Conservation (phyloP, 2,888 invertebrate species). For the Conomelus anceps region DNA sequence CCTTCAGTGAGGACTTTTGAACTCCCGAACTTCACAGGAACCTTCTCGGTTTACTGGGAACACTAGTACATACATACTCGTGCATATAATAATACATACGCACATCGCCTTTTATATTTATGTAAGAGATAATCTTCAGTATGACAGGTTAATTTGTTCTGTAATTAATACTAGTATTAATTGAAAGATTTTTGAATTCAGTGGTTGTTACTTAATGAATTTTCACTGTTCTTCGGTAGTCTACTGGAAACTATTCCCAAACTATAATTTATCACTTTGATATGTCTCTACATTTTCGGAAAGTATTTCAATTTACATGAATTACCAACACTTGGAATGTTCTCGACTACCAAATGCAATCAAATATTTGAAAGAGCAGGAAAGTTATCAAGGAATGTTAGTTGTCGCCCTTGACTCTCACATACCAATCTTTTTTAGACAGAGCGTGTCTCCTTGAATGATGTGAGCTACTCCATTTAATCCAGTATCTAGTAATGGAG, state of each 20-base stretch:
- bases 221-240: too few species aligned
- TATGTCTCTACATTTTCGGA: background rate
- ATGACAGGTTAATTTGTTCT: too few species aligned
- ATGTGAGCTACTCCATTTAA: background rate
- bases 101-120: too few species aligned
- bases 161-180: too few species aligned
- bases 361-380: background rate
- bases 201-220: too few species aligned
- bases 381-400: background rate
- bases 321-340: background rate
- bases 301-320: background rate
- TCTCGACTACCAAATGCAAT: background rate
- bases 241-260: background rate
- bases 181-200: too few species aligned
- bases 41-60: too few species aligned
- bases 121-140: background rate
- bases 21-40: too few species aligned
- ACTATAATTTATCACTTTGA: background rate
- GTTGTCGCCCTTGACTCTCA: background rate
- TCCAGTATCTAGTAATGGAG: background rate
- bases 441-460: background rate
- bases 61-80: too few species aligned
- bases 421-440: background rate
- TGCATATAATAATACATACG: too few species aligned
- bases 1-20: too few species aligned